Base-by-base conservation (phyloP, 2,797 vertebrate species). In the Acanthurus lineatus region DNA sequence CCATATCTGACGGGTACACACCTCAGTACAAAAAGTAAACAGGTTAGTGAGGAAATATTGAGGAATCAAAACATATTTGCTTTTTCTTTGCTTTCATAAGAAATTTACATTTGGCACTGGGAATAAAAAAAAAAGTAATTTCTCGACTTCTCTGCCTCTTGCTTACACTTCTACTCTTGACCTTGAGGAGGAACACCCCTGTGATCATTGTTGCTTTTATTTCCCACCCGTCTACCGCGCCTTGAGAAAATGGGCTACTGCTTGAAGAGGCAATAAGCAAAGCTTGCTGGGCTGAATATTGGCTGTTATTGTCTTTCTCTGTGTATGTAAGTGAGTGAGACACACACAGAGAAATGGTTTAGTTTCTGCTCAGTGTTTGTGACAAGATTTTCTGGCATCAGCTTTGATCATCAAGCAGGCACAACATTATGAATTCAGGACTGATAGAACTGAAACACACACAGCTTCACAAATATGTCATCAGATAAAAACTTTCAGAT, bases 81-180 rank as follows among this genome's bases (percentile, higher is more conserved):
- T 63, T 71, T 58, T 42, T 51, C 60, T 44, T 74, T 15, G 44
- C 44, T 51, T 77, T 74, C 70, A 59, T 68, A 12, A 1, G 44
- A 67, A 71, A 88, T 84, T 84, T 84, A 76, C 15, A 6, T 85
- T 76, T 64, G 49, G 28, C 53, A 69, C 38, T 22, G 17, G 28
- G 70, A 68, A 89, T 86, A 44, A 25, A 25, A 89, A 44, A 25
- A 25, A 89, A 90, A 86, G 76, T 74, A 77, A 86, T 91, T 83
- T 87, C 40, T 74, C 53, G 74, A 77, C 73, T 76, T 73, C 28
- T 74, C 20, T 61, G 28, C 80, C 71, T 78, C 63, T 77, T 44
- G 61, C 22, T 66, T 54, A 69, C 62, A 53, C 35, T 58, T 78
- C 51, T 78, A 28, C 67, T 71, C 49, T 59, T 90, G 89, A 91